Evolutionary conservation across 2,797 vertebrate genomes (phyloP).

Genomic region (Galaxias olidus): DNA sequence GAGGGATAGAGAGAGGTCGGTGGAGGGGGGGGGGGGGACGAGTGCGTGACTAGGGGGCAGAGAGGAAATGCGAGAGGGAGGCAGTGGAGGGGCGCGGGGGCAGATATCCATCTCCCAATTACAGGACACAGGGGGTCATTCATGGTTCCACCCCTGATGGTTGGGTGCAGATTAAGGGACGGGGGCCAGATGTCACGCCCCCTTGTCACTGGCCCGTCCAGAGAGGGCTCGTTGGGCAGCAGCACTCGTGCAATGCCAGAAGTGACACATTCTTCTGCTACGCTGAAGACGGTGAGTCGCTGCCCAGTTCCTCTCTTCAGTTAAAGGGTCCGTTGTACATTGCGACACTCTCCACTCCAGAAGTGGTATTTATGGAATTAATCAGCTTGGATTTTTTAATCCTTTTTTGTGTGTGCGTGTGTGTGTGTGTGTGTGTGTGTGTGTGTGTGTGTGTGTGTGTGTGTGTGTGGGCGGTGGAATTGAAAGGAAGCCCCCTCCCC

Average conservation of each 20-base stretch:
- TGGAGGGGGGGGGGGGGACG: conserved; percentile 31
- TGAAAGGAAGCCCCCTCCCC: not conserved
- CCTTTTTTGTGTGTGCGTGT: not conserved
- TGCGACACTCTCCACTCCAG: not conserved
- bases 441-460: no score
- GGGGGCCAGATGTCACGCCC: conserved; percentile 57
- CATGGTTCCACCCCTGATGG: conserved; percentile 42
- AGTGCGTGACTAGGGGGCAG: conserved; percentile 54
- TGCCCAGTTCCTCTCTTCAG: not conserved
- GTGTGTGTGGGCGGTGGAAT: no score
- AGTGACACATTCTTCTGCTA: no score
- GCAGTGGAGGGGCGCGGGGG: conserved; percentile 25
- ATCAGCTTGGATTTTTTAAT: not conserved
- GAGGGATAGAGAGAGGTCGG: conserved; percentile 39
- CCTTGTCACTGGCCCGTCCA: not conserved
- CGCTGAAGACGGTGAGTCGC: not conserved
- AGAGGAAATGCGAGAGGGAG: not conserved
- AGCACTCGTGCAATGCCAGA: no score
- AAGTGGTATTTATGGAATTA: conserved; percentile 17
- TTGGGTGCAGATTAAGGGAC: conserved; percentile 64
- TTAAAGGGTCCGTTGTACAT: not conserved
- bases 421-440: no score
- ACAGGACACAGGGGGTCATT: conserved; percentile 59
- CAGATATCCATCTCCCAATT: conserved; percentile 51
- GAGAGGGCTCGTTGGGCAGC: no score